These are phyloP conservation scores for Hoplostethus atlanticus DNA, from an alignment of 2,797 vertebrate species.

Conservation along the genomic window DNA sequence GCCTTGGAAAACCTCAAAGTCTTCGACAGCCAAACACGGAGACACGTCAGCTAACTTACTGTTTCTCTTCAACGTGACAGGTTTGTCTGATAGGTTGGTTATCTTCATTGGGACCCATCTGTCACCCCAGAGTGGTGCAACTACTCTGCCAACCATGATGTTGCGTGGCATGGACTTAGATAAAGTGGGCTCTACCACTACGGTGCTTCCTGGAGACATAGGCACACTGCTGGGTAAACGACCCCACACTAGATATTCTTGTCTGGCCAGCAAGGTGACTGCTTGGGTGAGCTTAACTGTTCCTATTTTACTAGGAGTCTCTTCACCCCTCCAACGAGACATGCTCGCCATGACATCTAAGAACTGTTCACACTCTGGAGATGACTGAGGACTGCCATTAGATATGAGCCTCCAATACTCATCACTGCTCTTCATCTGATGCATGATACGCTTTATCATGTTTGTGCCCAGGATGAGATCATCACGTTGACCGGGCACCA, in stretches of 20 bases:
- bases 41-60: constrained; percentile 45
- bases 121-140: constrained; percentile 42
- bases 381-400: background rate
- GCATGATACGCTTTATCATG: constrained; percentile 49
- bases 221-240: background rate
- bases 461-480: constrained; percentile 53
- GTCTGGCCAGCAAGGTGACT: constrained; percentile 24
- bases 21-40: constrained; percentile 24
- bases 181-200: constrained; percentile 24
- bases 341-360: constrained; percentile 41
- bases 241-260: constrained; percentile 42
- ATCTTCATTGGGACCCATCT: constrained; percentile 43
- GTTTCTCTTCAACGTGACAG: constrained; percentile 39
- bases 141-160: constrained; percentile 15
- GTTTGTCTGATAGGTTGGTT: constrained; percentile 8
- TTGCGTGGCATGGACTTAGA: constrained; percentile 22
- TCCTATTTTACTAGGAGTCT: constrained; percentile 13
- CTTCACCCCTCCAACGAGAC: constrained; percentile 17
- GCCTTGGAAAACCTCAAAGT: constrained; percentile 22
- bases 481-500: constrained; percentile 47
- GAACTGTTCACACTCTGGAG: constrained; percentile 40
- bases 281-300: constrained; percentile 35
- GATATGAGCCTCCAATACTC: constrained; percentile 40
- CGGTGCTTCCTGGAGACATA: constrained; percentile 36
- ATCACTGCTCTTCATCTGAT: constrained; percentile 33